Conservation (phyloP, 2,113 vertebrate genomes). For the Platichthys stellatus region DNA sequence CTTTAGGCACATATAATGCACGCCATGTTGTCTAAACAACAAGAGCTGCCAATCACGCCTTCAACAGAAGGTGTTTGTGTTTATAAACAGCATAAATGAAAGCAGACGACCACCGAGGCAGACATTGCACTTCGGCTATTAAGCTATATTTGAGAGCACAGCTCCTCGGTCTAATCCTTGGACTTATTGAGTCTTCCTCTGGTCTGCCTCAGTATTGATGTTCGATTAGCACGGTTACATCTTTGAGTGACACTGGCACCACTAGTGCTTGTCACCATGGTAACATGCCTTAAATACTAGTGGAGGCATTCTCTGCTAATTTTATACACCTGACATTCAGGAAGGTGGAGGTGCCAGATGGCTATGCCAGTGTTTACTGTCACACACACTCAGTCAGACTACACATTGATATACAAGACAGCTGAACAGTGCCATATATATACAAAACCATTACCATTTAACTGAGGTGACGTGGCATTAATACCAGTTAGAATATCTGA, state of each 20-base stretch:
- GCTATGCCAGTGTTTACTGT: slow-evolving; percentile 55
- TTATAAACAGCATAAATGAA: slow-evolving; percentile 34
- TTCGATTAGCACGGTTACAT: slow-evolving; percentile 45
- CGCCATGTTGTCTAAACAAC: background rate
- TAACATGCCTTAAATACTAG: slow-evolving; percentile 47
- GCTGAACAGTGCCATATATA: slow-evolving; percentile 4
- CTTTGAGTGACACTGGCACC: slow-evolving; percentile 22
- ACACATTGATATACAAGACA: slow-evolving; percentile 43
- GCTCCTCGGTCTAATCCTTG: background rate
- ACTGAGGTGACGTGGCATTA: slow-evolving; percentile 19
- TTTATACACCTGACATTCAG: slow-evolving; percentile 39
- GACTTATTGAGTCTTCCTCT: slow-evolving; percentile 41
- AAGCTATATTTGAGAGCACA: slow-evolving; percentile 5
- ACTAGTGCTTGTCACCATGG: slow-evolving; percentile 56
- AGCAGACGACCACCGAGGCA: slow-evolving; percentile 22
- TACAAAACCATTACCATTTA: too few relatives aligned
- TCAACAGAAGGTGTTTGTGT: slow-evolving; percentile 35
- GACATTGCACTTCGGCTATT: background rate
- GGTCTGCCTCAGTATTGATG: slow-evolving; percentile 38
- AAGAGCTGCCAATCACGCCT: slow-evolving; percentile 22
- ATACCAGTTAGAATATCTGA: slow-evolving; percentile 26
- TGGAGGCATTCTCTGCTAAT: slow-evolving; percentile 30
- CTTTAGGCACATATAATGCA: background rate
- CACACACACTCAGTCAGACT: slow-evolving; percentile 37
- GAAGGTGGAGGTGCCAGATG: slow-evolving; percentile 69